Base-by-base conservation (phyloP, 37 sponge, comb jelly and placozoan genomes). In the Petrosia ficiformis region DNA sequence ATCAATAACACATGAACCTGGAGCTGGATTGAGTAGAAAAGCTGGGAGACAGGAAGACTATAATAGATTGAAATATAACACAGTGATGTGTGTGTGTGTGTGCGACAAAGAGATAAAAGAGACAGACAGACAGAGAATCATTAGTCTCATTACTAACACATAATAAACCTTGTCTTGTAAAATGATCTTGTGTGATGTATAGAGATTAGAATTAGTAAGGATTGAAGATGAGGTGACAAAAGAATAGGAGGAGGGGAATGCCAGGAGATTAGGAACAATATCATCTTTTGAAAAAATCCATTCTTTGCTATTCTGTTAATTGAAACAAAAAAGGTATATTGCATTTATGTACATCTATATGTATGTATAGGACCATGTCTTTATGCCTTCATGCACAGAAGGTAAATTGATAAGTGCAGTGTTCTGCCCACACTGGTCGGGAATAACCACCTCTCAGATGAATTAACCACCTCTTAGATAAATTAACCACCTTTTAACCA, bases 1-100 rank as follows among this genome's bases (percentile, higher is more conserved):
- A 81, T 98, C 99, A 57, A 98, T 89, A 16, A 98, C 93, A 71
- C 29, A 37, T 52, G 91, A 67, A 0, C 76, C 86, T 44, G 72
- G 77, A 24, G 90, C 66, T 1, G 99, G 99, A 3, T 68, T 16
- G 22, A 95, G 84, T 4, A 86, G 70, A n/a, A 30, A 71, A 16
- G 91, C 96, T 57, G 99, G 86, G 43, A 98, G 57, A 57, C 99
- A 98, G 30, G 94, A 94, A 4, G 99, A 93, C 88, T 91, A 29
- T n/a, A n/a, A n/a, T n/a, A n/a, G 57, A 54, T 24, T 24, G 57
- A 22, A 54, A 54, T 19, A 22, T 54, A 54, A 19, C 22, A 54
- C 19, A 54, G 57, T 19, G n/a, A n/a, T n/a, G n/a, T n/a, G n/a
- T n/a, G n/a, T n/a, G n/a, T n/a, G n/a, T n/a, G 54, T 14, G 14